Percentiles rank a stretch among this genome's conserved stretches.
Evolutionary conservation across 2,113 vertebrate species (phyloP).

Genomic region (Cebus imitator): DNA sequence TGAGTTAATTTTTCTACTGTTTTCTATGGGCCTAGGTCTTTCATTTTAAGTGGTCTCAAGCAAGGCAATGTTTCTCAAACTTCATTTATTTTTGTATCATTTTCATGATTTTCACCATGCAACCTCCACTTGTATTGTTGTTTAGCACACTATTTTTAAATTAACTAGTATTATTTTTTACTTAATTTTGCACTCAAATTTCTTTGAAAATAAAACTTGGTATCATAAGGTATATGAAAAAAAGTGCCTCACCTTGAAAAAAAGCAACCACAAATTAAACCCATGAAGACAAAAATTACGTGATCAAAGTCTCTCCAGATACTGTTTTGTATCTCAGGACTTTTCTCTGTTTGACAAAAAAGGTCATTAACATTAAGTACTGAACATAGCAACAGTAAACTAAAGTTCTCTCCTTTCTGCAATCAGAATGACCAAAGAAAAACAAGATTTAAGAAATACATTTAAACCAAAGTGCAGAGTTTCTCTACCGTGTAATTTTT

Average conservation of each 20-base stretch:
- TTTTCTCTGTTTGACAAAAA: neutral
- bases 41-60: neutral
- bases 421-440: neutral
- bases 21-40: neutral
- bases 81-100: neutral
- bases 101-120: neutral
- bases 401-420: neutral
- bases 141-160: neutral
- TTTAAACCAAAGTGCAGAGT: neutral
- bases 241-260: neutral
- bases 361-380: neutral
- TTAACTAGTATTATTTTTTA: neutral
- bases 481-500: neutral
- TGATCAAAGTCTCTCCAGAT: neutral
- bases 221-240: neutral
- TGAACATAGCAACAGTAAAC: neutral
- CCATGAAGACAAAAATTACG: neutral
- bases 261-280: neutral
- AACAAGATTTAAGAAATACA: neutral
- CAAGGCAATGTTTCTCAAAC: neutral
- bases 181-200: neutral
- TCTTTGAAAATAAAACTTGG: neutral
- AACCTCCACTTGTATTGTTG: neutral
- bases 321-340: neutral
- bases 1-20: neutral